Evolutionary conservation across 2,888 invertebrate species (phyloP), one percentile per base, ranked within the genome.

Genomic region (Aphidius colemani): DNA sequence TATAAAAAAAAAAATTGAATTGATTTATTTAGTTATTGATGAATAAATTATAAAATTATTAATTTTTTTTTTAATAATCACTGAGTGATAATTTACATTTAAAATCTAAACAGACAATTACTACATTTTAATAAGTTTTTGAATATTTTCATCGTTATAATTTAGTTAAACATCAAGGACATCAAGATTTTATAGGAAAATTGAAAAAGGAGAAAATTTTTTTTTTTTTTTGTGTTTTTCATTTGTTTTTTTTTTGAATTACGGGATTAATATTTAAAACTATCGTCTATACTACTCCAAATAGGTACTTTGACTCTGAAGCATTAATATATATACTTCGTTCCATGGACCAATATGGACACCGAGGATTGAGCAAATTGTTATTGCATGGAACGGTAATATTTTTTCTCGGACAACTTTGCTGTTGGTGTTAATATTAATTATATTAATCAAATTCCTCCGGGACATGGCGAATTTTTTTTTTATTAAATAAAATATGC

Each of bases 281-380:
- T 55, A 61, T 56, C 46, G 51, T 44, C n/a, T 13, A 51, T 59
- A 63, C 50, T 62, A 59, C 51, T 60, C 58, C 53, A 44, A 49
- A 59, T 43, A 60, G 60, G 61, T 60, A 60, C 56, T 53, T 44
- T 59, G 60, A 64, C 43, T 45, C 50, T 39, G 11, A 59, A 67
- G 53, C 67, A 67, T 68, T 65, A 71, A 73, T 3, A 5, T 2
- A 76, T 76, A 78, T 18, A 74, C 66, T 63, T 76, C 76, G 77
- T 75, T 76, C 77, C 75, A 76, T 76, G 77, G 76, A 77, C 78
- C 78, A 76, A 81, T 30, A 4, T 77, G 78, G 76, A 81, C 77
- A 77, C 74, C 77, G 75, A 79, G 78, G 75, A 78, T 81, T 78
- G 79, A 81, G 79, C 78, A 78, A 79, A 79, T 74, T 77, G 75